phyloP scores from a whole-genome alignment of 2,113 vertebrate genomes.

The Epinephelus moara region DNA sequence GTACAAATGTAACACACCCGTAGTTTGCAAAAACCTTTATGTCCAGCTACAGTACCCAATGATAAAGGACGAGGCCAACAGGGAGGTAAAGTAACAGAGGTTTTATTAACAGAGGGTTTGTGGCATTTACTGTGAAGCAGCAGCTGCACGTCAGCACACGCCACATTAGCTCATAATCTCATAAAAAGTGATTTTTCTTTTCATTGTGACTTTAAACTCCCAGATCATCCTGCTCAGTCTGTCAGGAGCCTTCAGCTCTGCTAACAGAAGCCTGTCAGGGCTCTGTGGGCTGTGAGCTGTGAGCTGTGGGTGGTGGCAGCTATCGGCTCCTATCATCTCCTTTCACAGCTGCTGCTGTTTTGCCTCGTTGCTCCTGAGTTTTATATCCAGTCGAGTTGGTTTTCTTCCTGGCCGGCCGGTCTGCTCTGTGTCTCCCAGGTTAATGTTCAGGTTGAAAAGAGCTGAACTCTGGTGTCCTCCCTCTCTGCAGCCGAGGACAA shows the following conservation, averaged over 20 bases:
- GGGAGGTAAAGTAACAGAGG: not conserved
- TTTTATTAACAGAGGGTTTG: not conserved
- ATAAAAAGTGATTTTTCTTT: not conserved
- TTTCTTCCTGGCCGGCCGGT: not conserved
- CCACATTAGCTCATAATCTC: not conserved
- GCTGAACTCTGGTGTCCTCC: not conserved
- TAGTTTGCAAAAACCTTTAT: not conserved
- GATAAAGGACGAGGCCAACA: not conserved
- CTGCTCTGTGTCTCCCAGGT: not conserved
- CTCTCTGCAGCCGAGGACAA: not conserved
- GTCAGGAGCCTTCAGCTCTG: not conserved
- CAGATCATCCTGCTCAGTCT: not conserved
- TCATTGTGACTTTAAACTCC: not conserved
- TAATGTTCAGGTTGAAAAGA: not conserved
- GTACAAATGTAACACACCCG: too few relatives aligned
- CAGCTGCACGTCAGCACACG: not conserved
- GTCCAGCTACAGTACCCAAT: not conserved
- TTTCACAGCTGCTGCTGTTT: constrained; percentile 20
- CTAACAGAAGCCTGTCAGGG: not conserved
- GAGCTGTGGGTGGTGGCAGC: not conserved
- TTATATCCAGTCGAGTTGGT: not conserved
- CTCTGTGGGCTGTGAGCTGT: not conserved
- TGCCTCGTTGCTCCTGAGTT: not conserved
- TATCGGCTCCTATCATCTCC: not conserved
- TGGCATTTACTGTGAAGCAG: not conserved